Evolutionary conservation across 2,113 vertebrate species (phyloP), one percentile per base, ranked within the genome.

Genomic region (Chelonoidis abingdonii): DNA sequence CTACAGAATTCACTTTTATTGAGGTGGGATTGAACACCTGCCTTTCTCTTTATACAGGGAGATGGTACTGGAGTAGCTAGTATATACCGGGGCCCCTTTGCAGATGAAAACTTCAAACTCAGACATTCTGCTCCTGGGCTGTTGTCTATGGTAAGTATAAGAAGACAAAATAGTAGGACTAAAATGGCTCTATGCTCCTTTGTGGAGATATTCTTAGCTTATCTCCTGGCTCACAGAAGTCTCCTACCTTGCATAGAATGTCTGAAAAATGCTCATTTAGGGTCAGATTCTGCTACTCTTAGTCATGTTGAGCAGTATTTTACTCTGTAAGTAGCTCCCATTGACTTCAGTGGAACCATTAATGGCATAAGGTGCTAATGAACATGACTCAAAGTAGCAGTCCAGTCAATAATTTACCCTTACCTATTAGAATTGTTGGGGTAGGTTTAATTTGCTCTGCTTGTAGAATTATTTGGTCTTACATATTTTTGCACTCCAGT

Each of bases 21-120:
- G 2, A 35, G n/a, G 9, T 5, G 41, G 65, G 50, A 76, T 29
- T 41, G 52, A 87, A 94, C 72, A 93, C 80, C 8, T 35, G 29
- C 29, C 78, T 49, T 10, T 27, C 91, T 93, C 52, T 82, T 88
- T 12, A 0, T 75, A 27, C 97, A 99, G 99, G 99, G 99, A 24
- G 99, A 99, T 13, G 99, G 99, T 80, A 99, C 99, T 16, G 99
- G 99, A 38, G 99, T 99, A 5, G 99, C 99, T 97, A 99, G 99
- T 96, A 99, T 99, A 96, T 99, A 99, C 86, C 98, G 99, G 72
- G 99, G 99, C 25, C 99, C 99, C 22, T 99, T 99, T 98, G 99
- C 99, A 92, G 99, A 99, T 97, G 99, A 99, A 97, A 99, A 99
- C 98, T 99, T 99, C 96, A 98, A 98, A 97, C 93, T 99, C 86